These are phyloP conservation scores for Chondrilla cf. caribensis DNA, from an alignment of 37 sponge, comb jelly and placozoan genomes.

Conservation along the genomic window DNA sequence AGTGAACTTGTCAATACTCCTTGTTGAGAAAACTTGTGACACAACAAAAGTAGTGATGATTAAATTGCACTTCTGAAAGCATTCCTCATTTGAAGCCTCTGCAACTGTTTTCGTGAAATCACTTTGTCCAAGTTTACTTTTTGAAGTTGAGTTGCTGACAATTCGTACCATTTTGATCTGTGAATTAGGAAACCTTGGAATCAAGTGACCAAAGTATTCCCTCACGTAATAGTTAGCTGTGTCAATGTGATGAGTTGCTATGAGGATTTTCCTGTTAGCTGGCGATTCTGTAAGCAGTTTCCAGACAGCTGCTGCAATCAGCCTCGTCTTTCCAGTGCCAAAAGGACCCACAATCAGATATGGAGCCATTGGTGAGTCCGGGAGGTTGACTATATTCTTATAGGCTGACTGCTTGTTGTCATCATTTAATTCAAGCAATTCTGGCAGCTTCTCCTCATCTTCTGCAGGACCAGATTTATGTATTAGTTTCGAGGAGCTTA, in stretches of 20 bases:
- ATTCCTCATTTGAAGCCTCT: neutral
- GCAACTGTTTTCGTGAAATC: too few species aligned
- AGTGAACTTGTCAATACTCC: neutral
- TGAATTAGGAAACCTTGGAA: neutral
- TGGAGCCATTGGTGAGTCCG: slow-evolving; percentile 30
- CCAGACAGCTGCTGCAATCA: slow-evolving; percentile 55
- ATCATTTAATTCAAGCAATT: neutral
- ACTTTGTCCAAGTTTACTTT: neutral
- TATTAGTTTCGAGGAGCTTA: neutral
- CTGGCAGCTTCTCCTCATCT: neutral
- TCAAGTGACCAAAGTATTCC: slow-evolving; percentile 49
- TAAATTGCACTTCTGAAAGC: neutral
- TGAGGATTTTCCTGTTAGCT: slow-evolving; percentile 26
- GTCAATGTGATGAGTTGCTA: slow-evolving; percentile 68
- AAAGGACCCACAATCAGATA: slow-evolving; percentile 59
- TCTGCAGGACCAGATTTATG: neutral
- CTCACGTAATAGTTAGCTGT: slow-evolving; percentile 49
- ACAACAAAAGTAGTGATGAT: slow-evolving; percentile 51
- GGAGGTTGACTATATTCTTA: slow-evolving; percentile 2
- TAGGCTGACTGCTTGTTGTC: slow-evolving; percentile 25
- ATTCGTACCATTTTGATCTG: neutral
- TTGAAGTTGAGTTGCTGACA: neutral
- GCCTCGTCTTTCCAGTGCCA: slow-evolving; percentile 77
- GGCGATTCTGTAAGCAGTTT: neutral
- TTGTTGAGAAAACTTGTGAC: neutral